Base-by-base conservation (phyloP, 2,113 vertebrate genomes). In the Balaeniceps rex region DNA sequence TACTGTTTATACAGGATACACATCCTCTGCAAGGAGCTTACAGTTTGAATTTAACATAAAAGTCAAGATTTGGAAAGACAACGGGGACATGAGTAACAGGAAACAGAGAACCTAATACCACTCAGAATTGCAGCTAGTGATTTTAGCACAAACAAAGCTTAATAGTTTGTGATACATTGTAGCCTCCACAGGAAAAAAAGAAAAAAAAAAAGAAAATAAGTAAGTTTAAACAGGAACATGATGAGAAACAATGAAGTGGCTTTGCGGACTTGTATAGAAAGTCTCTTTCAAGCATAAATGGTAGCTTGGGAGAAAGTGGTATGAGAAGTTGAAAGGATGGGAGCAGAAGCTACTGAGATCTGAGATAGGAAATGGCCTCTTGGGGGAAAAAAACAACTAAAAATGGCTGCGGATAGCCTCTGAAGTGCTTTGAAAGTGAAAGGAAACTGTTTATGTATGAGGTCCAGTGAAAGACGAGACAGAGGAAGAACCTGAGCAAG, bases 341-440 rank as follows among this genome's bases (percentile, higher is more conserved):
- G 25, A 96, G 78, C 34, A 74, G 52, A 94, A 91, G 12, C 33
- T 8, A 66, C 23, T 7, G 23, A 88, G 68, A 91, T 81, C n/a
- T 88, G 72, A 95, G 80, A 19, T 8, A 84, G 60, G 12, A 93
- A 93, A 58, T 7, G 25, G 25, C 22, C 28, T 87, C 71, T 52
- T 61, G 54, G 44, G n/a, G 1, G 0, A 10, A 55, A 61, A 61
- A 19, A n/a, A 19, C 2, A 65, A 57, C 19, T 31, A 42, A 58
- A 83, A 88, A 34, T 26, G n/a, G 0, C 44, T 40, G 42, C 24
- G 29, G 34, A 74, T 44, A 88, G 12, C 26, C 57, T 96, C 79
- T 93, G 92, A 96, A 90, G 38, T 66, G 38, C 29, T 78, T 85
- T 90, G 42, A 80, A 93, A 92, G 75, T 60, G 26, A 90, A 88